These are phyloP conservation scores for Mesocentrotus franciscanus DNA, from an alignment of 53 echinoderm and acorn worm species.

Conservation along the genomic window DNA sequence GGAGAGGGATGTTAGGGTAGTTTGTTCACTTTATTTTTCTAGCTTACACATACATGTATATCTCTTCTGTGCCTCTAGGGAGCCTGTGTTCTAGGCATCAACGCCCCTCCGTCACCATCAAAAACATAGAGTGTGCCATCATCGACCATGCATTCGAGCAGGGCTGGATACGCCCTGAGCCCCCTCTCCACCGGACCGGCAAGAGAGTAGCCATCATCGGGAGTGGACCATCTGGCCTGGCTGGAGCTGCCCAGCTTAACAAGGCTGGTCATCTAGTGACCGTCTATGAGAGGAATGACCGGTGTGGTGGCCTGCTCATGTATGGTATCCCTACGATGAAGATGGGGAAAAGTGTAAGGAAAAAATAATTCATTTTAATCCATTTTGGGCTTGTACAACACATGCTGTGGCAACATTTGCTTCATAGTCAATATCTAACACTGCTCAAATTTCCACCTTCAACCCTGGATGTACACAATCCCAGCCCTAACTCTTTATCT, in stretches of 20 bases:
- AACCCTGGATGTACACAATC: no score
- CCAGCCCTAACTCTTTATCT: no score
- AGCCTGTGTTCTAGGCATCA: slow-evolving; percentile 97
- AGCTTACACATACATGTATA: not conserved
- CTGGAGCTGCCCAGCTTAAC: slow-evolving; percentile 95
- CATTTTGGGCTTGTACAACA: not conserved
- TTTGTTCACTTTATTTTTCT: no score
- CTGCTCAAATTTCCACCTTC: no score
- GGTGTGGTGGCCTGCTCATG: slow-evolving; percentile 91
- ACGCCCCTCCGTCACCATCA: slow-evolving; percentile 96
- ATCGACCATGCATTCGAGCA: slow-evolving; percentile 99
- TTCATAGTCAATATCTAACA: no score
- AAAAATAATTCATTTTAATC: not conserved
- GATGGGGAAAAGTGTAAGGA: slow-evolving; percentile 86
- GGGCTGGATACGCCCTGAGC: slow-evolving; percentile 97
- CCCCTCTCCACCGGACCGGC: slow-evolving; percentile 84
- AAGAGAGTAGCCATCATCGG: slow-evolving; percentile 92
- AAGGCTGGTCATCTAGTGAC: slow-evolving; percentile 97
- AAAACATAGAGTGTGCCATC: slow-evolving; percentile 97
- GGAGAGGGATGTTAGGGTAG: no score
- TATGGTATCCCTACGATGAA: slow-evolving; percentile 99
- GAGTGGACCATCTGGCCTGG: slow-evolving; percentile 94
- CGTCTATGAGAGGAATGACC: slow-evolving; percentile 93
- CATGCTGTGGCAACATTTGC: no score
- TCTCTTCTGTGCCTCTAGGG: slow-evolving; percentile 68